Conservation (phyloP, 2,113 vertebrate genomes). For the Etheostoma spectabile region DNA sequence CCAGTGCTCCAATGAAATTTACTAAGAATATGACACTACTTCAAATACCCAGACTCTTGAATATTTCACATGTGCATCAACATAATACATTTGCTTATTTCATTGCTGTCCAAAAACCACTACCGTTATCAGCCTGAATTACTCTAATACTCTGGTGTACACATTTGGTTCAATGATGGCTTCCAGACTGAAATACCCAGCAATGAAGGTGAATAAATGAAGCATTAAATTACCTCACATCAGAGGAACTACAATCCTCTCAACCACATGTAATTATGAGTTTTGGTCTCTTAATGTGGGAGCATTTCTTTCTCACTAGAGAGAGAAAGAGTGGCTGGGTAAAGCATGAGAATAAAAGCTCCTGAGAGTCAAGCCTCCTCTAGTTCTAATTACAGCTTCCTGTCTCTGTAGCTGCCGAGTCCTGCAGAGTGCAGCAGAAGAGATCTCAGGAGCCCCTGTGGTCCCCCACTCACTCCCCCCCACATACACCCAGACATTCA, state of each 20-base stretch:
- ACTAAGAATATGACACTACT: background rate
- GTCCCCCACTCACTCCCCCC: background rate
- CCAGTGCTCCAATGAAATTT: background rate
- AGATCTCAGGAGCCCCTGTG: conserved; percentile 29
- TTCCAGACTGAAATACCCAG: conserved; percentile 43
- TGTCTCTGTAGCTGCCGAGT: conserved; percentile 51
- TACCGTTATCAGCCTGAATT: conserved; percentile 23
- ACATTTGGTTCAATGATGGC: conserved; percentile 22
- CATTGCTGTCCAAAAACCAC: background rate
- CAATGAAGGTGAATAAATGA: conserved; percentile 70
- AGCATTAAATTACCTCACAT: conserved; percentile 70
- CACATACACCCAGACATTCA: conserved; percentile 16
- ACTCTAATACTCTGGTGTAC: conserved; percentile 11
- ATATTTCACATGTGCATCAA: background rate
- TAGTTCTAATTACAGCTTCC: conserved; percentile 74
- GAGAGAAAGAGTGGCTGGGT: conserved; percentile 22
- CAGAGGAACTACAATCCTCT: conserved; percentile 53
- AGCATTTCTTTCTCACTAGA: conserved; percentile 40
- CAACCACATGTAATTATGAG: conserved; percentile 64
- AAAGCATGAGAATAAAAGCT: background rate
- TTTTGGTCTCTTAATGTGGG: conserved; percentile 59
- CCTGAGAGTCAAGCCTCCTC: conserved; percentile 43
- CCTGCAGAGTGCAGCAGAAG: conserved; percentile 43
- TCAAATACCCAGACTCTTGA: background rate
- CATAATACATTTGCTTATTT: background rate